phyloP scores from a whole-genome alignment of 1,140 invertebrate genomes.

The Adoxophyes honmai region DNA sequence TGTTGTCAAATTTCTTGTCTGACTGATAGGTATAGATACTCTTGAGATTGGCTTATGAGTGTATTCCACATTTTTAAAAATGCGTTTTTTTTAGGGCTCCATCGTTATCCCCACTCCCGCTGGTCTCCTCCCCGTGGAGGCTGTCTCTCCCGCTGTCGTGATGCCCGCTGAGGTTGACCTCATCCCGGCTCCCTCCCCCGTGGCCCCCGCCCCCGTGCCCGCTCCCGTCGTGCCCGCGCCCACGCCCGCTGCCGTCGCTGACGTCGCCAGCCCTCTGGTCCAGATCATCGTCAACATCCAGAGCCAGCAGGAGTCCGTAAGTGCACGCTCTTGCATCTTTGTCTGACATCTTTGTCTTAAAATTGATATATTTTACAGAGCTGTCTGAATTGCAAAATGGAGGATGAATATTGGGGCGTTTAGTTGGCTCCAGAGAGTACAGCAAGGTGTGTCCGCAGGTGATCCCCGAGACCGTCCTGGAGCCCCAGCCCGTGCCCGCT shows the following conservation, averaged over 20 bases:
- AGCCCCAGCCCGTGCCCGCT: conserved; percentile 11
- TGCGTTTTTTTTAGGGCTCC: too few relatives aligned
- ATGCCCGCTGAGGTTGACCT: not conserved
- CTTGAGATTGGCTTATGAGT: too few relatives aligned
- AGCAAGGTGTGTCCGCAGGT: too few relatives aligned
- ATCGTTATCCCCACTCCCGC: conserved; percentile 16
- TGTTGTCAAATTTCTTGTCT: too few relatives aligned
- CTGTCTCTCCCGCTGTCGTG: conserved; percentile 16
- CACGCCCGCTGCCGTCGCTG: conserved; percentile 4
- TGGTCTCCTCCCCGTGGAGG: conserved; percentile 18
- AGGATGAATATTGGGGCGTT: too few relatives aligned
- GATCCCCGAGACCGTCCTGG: not conserved
- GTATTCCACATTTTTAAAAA: too few relatives aligned
- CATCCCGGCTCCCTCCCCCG: conserved; percentile 26
- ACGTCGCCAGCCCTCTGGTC: conserved; percentile 6
- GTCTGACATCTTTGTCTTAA: too few relatives aligned
- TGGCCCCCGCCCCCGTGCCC: conserved; percentile 16
- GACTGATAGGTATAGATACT: too few relatives aligned
- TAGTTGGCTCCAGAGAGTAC: not conserved
- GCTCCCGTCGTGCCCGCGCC: conserved; percentile 23
- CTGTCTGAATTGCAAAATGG: too few relatives aligned
- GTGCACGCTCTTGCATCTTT: too few relatives aligned
- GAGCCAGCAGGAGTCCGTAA: not conserved
- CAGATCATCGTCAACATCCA: conserved; percentile 16
- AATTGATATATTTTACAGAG: too few relatives aligned